Percentiles rank a stretch among this genome's conserved stretches.
Conservation (phyloP, 2,888 invertebrate species). For the Conchocele bisecta region DNA sequence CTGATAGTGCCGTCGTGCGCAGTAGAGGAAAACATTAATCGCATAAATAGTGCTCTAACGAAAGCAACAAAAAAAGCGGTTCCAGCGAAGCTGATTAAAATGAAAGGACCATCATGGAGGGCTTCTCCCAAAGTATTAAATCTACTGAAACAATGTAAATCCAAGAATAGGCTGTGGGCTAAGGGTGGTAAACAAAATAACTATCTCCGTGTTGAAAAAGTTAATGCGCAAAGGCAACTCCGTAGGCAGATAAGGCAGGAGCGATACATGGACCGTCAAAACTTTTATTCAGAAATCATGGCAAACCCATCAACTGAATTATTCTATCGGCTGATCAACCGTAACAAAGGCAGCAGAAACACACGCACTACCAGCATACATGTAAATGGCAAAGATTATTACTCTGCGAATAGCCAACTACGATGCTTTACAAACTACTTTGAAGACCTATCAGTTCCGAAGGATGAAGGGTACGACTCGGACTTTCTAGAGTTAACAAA, state of each 20-base stretch:
- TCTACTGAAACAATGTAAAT: not conserved
- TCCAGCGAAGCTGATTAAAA: not conserved
- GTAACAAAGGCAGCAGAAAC: too few relatives aligned
- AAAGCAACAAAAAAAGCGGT: not conserved
- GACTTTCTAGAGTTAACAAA: not conserved
- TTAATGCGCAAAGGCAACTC: not conserved
- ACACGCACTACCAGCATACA: too few relatives aligned
- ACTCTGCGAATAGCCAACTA: too few relatives aligned
- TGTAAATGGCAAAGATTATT: too few relatives aligned
- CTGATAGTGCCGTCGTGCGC: not conserved
- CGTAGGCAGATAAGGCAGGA: not conserved
- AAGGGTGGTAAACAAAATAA: not conserved
- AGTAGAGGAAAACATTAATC: not conserved
- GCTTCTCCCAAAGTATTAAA: not conserved
- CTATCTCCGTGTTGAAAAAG: not conserved
- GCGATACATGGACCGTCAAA: not conserved
- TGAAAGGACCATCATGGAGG: constrained; percentile 4
- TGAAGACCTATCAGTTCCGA: constrained; percentile 3
- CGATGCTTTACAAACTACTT: not conserved
- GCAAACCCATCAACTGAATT: not conserved
- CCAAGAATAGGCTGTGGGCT: not conserved
- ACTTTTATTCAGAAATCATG: constrained; percentile 3
- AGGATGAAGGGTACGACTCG: not conserved
- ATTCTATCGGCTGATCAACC: too few relatives aligned
- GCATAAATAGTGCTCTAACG: not conserved